Evolutionary conservation across 2,797 vertebrate species (phyloP).

Genomic region (Chelmon rostratus): DNA sequence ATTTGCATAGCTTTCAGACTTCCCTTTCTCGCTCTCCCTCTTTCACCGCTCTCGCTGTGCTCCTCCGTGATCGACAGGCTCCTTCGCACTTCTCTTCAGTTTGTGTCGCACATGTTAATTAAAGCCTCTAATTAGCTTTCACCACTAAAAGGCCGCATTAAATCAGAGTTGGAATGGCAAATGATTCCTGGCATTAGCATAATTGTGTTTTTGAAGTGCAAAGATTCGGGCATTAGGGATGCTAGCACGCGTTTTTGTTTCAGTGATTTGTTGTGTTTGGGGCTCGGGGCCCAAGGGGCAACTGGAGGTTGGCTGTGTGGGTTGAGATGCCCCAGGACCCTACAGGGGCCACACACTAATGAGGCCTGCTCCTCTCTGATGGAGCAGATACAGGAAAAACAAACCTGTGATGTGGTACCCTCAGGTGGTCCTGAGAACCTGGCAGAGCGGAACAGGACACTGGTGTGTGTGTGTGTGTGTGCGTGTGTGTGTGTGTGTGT

Average conservation of each 20-base stretch:
- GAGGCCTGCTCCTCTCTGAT: slow-evolving; percentile 79
- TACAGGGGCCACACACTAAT: slow-evolving; percentile 77
- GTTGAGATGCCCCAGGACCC: slow-evolving; percentile 67
- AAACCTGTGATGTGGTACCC: slow-evolving; percentile 70
- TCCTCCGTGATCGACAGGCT: slow-evolving; percentile 80
- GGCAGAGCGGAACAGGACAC: slow-evolving; percentile 59
- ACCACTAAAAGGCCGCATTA: slow-evolving; percentile 86
- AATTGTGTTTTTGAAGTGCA: slow-evolving; percentile 88
- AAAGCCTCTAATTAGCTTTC: slow-evolving; percentile 87
- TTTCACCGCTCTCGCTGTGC: slow-evolving; percentile 65
- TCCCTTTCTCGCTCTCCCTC: slow-evolving; percentile 65
- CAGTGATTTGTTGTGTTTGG: slow-evolving; percentile 83
- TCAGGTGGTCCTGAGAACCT: slow-evolving; percentile 68
- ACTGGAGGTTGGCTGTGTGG: slow-evolving; percentile 66
- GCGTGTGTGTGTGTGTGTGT: slow-evolving; percentile 8
- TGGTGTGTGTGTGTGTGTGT: slow-evolving; percentile 20
- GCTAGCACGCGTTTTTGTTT: slow-evolving; percentile 77
- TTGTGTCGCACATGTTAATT: slow-evolving; percentile 88
- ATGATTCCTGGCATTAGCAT: slow-evolving; percentile 85
- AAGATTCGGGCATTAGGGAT: slow-evolving; percentile 84
- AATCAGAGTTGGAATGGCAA: slow-evolving; percentile 85
- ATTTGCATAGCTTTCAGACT: slow-evolving; percentile 86
- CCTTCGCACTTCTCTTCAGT: slow-evolving; percentile 79
- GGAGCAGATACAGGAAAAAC: slow-evolving; percentile 78
- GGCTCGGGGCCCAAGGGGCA: slow-evolving; percentile 60